These are phyloP conservation scores for Procambarus virginalis DNA, from an alignment of 1,140 invertebrate genomes.

Conservation along the genomic window DNA sequence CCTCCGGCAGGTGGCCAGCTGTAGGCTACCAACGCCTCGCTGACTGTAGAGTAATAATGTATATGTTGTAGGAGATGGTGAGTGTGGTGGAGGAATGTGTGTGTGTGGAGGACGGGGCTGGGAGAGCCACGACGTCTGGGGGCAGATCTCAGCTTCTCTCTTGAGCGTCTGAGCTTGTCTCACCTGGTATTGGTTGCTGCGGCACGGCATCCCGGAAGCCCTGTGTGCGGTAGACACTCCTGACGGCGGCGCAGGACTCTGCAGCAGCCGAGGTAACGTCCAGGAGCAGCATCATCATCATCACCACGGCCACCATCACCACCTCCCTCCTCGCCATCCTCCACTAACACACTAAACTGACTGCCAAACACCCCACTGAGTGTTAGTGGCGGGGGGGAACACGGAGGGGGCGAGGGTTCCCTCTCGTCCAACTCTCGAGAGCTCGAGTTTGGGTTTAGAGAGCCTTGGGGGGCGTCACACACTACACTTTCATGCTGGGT, in stretches of 20 bases:
- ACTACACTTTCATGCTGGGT: constrained; percentile 52
- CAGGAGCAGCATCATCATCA: constrained; percentile 20
- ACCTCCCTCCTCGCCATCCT: constrained; percentile 37
- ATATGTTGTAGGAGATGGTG: too few species aligned
- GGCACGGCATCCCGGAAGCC: constrained; percentile 41
- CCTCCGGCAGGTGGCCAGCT: too few species aligned
- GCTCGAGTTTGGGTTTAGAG: constrained; percentile 13
- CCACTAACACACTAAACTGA: constrained; percentile 5
- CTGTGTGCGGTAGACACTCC: constrained; percentile 25
- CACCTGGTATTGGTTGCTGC: constrained; percentile 24
- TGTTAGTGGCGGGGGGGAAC: not conserved
- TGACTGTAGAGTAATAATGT: too few species aligned
- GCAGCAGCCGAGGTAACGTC: constrained; percentile 16
- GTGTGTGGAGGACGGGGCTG: too few species aligned
- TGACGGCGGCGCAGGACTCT: constrained; percentile 50
- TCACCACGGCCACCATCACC: constrained; percentile 20
- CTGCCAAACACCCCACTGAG: constrained; percentile 2
- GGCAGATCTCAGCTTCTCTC: too few species aligned
- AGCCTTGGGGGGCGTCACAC: constrained; percentile 7
- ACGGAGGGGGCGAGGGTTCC: not conserved
- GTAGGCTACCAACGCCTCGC: too few species aligned
- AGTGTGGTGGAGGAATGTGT: too few species aligned
- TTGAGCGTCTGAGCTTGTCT: not conserved
- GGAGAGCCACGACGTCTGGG: too few species aligned
- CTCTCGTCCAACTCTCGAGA: constrained; percentile 25